A percentile compares a stretch with the other conserved stretches of the same genome.
These are phyloP conservation scores for Zoanthus solanderi DNA, from an alignment of 92 coral and sea anemone species.

Conservation along the genomic window DNA sequence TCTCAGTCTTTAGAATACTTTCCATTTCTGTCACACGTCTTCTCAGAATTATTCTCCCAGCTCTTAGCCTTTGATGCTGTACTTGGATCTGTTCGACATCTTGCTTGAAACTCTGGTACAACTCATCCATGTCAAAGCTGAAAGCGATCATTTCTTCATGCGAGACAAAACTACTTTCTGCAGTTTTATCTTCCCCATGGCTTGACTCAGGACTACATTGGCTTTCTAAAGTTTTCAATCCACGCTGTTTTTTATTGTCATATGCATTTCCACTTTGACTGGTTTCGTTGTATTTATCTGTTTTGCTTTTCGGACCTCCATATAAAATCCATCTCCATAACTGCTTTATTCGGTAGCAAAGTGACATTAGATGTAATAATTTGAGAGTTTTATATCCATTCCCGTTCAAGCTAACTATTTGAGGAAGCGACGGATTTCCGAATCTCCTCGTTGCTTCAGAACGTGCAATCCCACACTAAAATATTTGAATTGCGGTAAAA, in stretches of 20 bases:
- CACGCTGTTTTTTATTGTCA: slow-evolving; percentile 30
- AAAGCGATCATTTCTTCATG: slow-evolving; percentile 80
- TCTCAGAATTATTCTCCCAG: slow-evolving; percentile 68
- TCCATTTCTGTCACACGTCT: slow-evolving; percentile 84
- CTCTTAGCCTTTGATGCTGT: slow-evolving; percentile 84
- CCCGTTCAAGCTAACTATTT: neutral
- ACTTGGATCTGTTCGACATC: slow-evolving; percentile 81
- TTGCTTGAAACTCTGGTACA: slow-evolving; percentile 79
- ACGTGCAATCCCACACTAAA: neutral
- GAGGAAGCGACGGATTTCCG: slow-evolving; percentile 2
- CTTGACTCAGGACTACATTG: neutral
- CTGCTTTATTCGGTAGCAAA: slow-evolving; percentile 78
- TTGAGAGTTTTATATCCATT: slow-evolving; percentile 1
- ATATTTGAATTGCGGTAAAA: slow-evolving; percentile 2
- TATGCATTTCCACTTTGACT: slow-evolving; percentile 20
- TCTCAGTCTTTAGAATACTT: slow-evolving; percentile 74
- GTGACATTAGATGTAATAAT: slow-evolving; percentile 67
- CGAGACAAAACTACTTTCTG: slow-evolving; percentile 56
- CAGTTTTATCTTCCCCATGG: slow-evolving; percentile 15
- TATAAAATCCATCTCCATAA: slow-evolving; percentile 65
- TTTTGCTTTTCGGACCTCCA: slow-evolving; percentile 38
- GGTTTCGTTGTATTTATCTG: slow-evolving; percentile 27
- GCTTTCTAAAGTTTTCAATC: neutral
- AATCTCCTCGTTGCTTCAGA: slow-evolving; percentile 4
- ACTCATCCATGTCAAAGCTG: slow-evolving; percentile 82